A percentile compares a stretch with the other conserved stretches of the same genome.
Evolutionary conservation across 2,113 vertebrate species (phyloP).

Genomic region (Mastomys natalensis): DNA sequence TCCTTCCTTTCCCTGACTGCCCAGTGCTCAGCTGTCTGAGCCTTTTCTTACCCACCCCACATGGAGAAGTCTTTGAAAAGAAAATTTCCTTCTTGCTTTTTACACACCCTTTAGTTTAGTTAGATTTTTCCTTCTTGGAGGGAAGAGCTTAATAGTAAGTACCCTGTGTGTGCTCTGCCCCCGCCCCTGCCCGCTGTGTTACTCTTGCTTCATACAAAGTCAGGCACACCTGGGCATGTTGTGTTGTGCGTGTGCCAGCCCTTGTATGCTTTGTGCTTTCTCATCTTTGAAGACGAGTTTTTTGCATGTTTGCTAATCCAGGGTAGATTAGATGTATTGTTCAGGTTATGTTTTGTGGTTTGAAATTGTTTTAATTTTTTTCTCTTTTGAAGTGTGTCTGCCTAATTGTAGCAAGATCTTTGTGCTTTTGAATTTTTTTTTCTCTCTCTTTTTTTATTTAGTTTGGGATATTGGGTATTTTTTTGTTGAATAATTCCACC

Average conservation of each 20-base stretch:
- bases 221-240: not conserved
- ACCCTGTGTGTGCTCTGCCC: not conserved
- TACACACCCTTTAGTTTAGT: not conserved
- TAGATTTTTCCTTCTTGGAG: not conserved
- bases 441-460: not conserved
- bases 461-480: not conserved
- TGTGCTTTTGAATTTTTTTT: not conserved
- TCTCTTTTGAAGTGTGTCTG: not conserved
- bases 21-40: not conserved
- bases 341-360: constrained; percentile 5
- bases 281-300: constrained; percentile 7
- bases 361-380: constrained; percentile 46
- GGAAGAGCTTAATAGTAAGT: not conserved
- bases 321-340: not conserved
- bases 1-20: too few relatives aligned
- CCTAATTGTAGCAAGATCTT: not conserved
- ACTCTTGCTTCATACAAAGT: not conserved
- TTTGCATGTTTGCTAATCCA: not conserved
- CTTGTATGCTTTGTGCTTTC: not conserved
- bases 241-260: not conserved
- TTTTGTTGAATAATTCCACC: not conserved
- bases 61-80: not conserved
- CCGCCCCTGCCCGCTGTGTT: not conserved
- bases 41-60: not conserved
- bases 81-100: not conserved